Evolutionary conservation across 2,113 vertebrate species (phyloP).

Genomic region (Heloderma charlesbogerti): DNA sequence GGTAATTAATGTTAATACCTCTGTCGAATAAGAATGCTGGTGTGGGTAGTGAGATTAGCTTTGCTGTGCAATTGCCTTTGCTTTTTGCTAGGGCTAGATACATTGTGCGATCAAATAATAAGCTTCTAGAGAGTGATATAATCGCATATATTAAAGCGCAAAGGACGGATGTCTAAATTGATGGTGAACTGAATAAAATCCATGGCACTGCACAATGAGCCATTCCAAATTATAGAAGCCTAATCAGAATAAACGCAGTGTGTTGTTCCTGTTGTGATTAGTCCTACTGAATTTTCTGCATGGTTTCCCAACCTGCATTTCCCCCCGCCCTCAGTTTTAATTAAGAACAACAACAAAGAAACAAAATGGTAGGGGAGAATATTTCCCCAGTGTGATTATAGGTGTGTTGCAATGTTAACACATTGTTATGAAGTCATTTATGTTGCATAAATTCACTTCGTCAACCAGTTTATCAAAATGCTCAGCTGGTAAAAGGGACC

Average conservation of each 20-base stretch:
- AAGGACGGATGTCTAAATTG: background rate
- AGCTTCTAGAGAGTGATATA: background rate
- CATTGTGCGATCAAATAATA: slow-evolving; percentile 44
- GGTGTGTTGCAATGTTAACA: background rate
- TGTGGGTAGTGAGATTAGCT: slow-evolving; percentile 6
- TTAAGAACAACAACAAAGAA: slow-evolving; percentile 5
- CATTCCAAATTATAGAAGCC: background rate
- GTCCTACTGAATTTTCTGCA: background rate
- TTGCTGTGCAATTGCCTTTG: slow-evolving; percentile 5
- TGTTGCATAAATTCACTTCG: slow-evolving; percentile 1
- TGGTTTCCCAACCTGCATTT: background rate
- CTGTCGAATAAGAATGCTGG: slow-evolving; percentile 13
- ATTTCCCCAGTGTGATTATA: background rate
- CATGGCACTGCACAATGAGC: slow-evolving; percentile 10
- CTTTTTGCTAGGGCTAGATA: slow-evolving; percentile 19
- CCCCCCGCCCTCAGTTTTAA: background rate
- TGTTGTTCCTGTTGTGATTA: slow-evolving; percentile 13
- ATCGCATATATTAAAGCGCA: background rate
- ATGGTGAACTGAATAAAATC: slow-evolving; percentile 28
- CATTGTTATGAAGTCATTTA: slow-evolving; percentile 9
- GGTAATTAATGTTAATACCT: slow-evolving; percentile 35
- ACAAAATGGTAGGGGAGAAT: background rate
- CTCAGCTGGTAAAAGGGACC: background rate
- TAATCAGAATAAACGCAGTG: background rate
- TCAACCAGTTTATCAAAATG: background rate